Base-by-base conservation (phyloP, 2,797 vertebrate genomes). In the Saxicola maurus region DNA sequence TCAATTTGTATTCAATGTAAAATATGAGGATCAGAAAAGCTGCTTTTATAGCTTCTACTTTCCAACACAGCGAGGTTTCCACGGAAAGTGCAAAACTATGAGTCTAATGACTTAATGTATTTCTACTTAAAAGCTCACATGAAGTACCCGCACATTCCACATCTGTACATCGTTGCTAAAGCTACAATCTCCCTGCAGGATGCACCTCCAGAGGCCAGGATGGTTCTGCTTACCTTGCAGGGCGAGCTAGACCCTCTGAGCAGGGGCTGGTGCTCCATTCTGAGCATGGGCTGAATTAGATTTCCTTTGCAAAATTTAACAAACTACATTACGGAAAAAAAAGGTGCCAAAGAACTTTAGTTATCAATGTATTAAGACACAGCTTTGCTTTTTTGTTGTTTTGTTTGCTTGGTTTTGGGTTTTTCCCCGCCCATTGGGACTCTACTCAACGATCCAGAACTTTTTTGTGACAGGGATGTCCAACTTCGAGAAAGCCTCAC, bases 211-310 rank as follows among this genome's bases (percentile, higher is more conserved):
- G 51, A 31, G 40, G 27, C 48, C 33, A 25, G 18, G 69, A 7
- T 12, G 3, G 42, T n/a, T 77, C 46, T 7, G 42, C 95, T 95
- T 86, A 96, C 96, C 95, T 94, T 93, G 60, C 74, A 37, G 57
- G 0, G 73, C 0, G 33, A 8, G 38, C 45, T 10, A 45, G 57
- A 35, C 46, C 55, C 74, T 57, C 84, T 82, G 74, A 94, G 89
- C 84, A 96, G 87, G 16, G 86, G 87, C 86, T 62, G 91, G 35
- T 40, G 38, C 84, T 96, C 96, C 96, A 89, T 95, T 61, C 74
- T 56, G n/a, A 69, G 59, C 4, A 42, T 1, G 51, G 46, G 43
- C 73, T 28, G 28, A 66, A 31, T 38, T 46, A 57, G 17, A 33
- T 52, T 59, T 90, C 87, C 87, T 81, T 85, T 37, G 73, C 55